Evolutionary conservation across 1,140 invertebrate genomes (phyloP).

Genomic region (Elymnias hypermnestra): DNA sequence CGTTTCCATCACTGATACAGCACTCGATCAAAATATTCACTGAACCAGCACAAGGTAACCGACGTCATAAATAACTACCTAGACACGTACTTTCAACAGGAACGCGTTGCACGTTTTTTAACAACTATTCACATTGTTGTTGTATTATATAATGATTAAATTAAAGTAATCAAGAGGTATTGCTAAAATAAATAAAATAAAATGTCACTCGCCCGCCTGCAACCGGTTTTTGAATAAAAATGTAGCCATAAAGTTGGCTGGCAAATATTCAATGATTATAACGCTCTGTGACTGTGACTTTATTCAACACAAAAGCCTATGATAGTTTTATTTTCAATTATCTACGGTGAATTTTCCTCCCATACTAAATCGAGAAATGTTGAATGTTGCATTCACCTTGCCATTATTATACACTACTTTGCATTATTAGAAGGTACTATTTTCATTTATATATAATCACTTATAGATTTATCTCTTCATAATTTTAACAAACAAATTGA

Average conservation of each 20-base stretch:
- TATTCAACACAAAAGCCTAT: neutral
- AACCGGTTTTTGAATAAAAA: conserved; percentile 13
- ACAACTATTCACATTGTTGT: neutral
- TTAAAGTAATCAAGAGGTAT: conserved; percentile 3
- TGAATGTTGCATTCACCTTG: no score
- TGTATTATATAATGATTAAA: conserved; percentile 1
- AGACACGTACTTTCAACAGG: neutral
- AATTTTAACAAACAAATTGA: no score
- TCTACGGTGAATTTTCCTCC: neutral
- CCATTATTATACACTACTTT: no score
- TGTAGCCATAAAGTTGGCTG: conserved; percentile 5
- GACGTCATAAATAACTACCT: neutral
- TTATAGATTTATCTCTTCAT: no score
- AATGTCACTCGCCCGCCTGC: conserved; percentile 7
- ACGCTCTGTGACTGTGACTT: neutral
- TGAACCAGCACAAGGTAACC: neutral
- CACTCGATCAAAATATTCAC: conserved; percentile 4
- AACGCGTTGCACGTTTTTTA: conserved; percentile 2
- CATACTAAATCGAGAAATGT: no score
- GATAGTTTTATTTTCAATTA: neutral
- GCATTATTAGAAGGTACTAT: no score
- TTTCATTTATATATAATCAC: no score
- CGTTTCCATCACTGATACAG: conserved; percentile 7
- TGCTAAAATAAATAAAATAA: conserved; percentile 8
- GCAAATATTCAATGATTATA: conserved; percentile 15